These are phyloP conservation scores for Dreissena rostriformis DNA, from an alignment of 1,140 invertebrate species.

Conservation along the genomic window DNA sequence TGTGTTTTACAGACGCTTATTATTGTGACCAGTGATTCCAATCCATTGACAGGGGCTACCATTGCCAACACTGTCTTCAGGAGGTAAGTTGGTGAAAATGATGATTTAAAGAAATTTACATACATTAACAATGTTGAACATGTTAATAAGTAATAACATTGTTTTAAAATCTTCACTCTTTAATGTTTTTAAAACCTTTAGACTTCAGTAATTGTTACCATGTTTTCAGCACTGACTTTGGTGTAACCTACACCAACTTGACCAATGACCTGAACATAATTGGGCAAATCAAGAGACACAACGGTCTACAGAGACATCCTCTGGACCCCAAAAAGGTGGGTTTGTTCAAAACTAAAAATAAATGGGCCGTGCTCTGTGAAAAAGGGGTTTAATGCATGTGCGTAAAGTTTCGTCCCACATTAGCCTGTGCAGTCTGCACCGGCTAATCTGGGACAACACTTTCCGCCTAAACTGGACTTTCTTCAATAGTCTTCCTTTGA, in stretches of 20 bases:
- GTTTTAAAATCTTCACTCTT: not conserved
- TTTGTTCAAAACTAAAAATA: too few relatives aligned
- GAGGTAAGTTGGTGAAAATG: slow-evolving; percentile 5
- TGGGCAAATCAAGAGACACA: slow-evolving; percentile 61
- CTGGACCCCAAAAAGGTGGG: slow-evolving; percentile 65
- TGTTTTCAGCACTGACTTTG: slow-evolving; percentile 65
- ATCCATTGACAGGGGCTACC: not conserved
- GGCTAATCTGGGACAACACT: too few relatives aligned
- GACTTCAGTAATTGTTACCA: not conserved
- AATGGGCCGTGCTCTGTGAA: too few relatives aligned
- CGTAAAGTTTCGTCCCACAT: too few relatives aligned
- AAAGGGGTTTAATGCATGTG: too few relatives aligned
- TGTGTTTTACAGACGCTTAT: slow-evolving; percentile 31
- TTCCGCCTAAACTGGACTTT: too few relatives aligned
- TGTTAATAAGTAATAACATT: not conserved
- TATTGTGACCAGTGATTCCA: slow-evolving; percentile 30
- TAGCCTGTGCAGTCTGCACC: too few relatives aligned
- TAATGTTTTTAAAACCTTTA: not conserved
- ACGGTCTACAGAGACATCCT: slow-evolving; percentile 71
- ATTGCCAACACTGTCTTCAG: slow-evolving; percentile 11
- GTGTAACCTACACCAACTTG: slow-evolving; percentile 60
- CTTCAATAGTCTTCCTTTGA: too few relatives aligned
- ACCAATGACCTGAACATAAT: slow-evolving; percentile 6
- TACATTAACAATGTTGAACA: too few relatives aligned
- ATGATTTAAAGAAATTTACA: not conserved